Percentiles rank a stretch among this genome's conserved stretches.
Conservation (phyloP, 2,113 vertebrate genomes). For the Alces alces region DNA sequence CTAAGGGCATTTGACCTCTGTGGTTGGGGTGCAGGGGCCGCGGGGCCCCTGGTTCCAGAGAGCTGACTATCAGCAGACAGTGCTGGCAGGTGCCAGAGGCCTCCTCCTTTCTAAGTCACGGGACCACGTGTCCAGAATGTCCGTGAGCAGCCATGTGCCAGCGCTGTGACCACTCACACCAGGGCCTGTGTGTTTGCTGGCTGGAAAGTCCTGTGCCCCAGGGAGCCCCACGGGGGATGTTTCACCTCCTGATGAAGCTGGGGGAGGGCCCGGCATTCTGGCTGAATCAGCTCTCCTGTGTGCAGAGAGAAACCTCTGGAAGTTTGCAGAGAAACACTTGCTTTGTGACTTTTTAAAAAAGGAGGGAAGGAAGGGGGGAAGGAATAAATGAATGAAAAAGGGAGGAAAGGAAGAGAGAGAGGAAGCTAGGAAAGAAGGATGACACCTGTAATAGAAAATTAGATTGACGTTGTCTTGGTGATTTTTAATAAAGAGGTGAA, state of each 20-base stretch:
- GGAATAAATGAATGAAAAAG: background rate
- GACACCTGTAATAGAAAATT: background rate
- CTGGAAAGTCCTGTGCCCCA: background rate
- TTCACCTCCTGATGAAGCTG: background rate
- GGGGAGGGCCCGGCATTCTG: background rate
- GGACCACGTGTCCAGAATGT: background rate
- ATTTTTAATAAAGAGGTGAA: background rate
- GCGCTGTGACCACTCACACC: background rate
- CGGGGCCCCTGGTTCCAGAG: background rate
- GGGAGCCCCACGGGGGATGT: background rate
- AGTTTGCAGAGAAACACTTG: background rate
- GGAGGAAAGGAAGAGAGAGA: background rate
- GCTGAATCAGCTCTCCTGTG: background rate
- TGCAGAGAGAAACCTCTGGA: slow-evolving; percentile 17
- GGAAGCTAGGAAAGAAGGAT: background rate
- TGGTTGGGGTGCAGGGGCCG: background rate
- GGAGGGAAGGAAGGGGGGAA: background rate
- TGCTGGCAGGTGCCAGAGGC: background rate
- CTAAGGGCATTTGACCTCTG: background rate
- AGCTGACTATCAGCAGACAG: background rate
- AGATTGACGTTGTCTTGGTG: background rate
- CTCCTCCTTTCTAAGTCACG: background rate
- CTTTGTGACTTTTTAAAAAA: slow-evolving; percentile 10
- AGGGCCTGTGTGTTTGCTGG: background rate
- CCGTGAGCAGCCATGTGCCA: background rate